These are phyloP conservation scores for Pararge aegeria DNA, from an alignment of 1,140 invertebrate genomes.

Conservation along the genomic window DNA sequence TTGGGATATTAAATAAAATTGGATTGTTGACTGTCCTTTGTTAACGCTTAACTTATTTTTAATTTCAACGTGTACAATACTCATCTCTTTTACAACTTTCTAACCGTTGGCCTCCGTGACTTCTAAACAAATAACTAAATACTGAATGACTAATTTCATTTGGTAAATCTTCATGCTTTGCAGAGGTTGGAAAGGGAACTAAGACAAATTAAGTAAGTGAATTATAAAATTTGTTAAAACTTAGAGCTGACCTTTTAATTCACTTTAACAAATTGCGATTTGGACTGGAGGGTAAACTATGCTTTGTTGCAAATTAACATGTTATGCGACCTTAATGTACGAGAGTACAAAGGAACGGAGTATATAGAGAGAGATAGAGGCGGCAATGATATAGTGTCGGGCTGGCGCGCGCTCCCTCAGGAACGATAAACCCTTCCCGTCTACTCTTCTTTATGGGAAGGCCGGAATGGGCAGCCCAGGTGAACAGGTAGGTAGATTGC, in stretches of 20 bases:
- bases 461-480: constrained; percentile 72
- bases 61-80: background rate
- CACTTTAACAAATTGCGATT: background rate
- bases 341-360: constrained; percentile 58
- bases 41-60: background rate
- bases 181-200: too few species aligned
- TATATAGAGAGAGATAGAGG: constrained; percentile 61
- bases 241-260: too few species aligned
- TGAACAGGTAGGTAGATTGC: constrained; percentile 76
- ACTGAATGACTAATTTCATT: too few species aligned
- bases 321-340: constrained; percentile 57
- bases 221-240: too few species aligned
- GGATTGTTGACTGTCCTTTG: background rate
- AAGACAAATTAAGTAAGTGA: too few species aligned
- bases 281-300: background rate
- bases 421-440: constrained; percentile 77
- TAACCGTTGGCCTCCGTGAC: too few species aligned
- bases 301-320: constrained; percentile 45
- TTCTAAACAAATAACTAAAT: too few species aligned
- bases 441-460: constrained; percentile 78
- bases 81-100: too few species aligned
- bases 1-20: constrained; percentile 8
- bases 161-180: too few species aligned
- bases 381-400: constrained; percentile 77
- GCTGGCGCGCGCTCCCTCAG: constrained; percentile 68